Base-by-base conservation (phyloP, 2,113 vertebrate genomes). In the Zingel zingel region DNA sequence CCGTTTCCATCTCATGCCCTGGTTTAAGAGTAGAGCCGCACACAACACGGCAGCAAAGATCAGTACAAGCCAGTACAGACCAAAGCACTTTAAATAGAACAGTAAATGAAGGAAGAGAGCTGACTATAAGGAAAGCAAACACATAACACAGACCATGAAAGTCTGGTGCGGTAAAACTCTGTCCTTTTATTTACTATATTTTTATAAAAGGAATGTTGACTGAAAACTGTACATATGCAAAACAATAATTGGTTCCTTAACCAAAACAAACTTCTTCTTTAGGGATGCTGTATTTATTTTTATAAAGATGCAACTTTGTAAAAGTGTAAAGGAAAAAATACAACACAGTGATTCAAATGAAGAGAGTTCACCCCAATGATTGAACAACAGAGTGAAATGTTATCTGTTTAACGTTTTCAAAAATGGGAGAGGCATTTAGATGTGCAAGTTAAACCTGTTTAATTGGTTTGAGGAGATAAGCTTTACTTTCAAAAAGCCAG, bases 71-170 rank as follows among this genome's bases (percentile, higher is more conserved):
- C 71, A 77, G 75, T 48, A 83, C 27, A 78, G 65, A 85, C 54
- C 72, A 79, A 83, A 83, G 61, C 47, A 78, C 77, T 80, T 85
- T 79, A 77, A 82, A 82, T 89, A 77, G 54, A 83, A 70, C 54
- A 67, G 59, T 45, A 61, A 74, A 59, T 33, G 59, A 58, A 59
- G 56, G 57, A 80, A 25, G 12, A 75, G 58, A 75, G n/a, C 30
- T 61, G 19, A 63, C 63, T 39, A 50, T 64, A 27, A 86, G 56
- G 50, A 50, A 47, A 50, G 72, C 67, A 67, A 63, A 79, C 57
- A 47, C 56, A 78, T 65, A 50, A 75, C 27, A 76, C 61, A 85
- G 33, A 81, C 63, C 70, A 57, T 79, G 70, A 87, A 56, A 71
- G 64, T 50, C 33, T 43, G 39, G 8, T 71, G 58, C 12, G 33